Percentiles rank a stretch among this genome's conserved stretches.
phyloP scores from a whole-genome alignment of 1,140 invertebrate genomes.

The Drosophila gunungcola region DNA sequence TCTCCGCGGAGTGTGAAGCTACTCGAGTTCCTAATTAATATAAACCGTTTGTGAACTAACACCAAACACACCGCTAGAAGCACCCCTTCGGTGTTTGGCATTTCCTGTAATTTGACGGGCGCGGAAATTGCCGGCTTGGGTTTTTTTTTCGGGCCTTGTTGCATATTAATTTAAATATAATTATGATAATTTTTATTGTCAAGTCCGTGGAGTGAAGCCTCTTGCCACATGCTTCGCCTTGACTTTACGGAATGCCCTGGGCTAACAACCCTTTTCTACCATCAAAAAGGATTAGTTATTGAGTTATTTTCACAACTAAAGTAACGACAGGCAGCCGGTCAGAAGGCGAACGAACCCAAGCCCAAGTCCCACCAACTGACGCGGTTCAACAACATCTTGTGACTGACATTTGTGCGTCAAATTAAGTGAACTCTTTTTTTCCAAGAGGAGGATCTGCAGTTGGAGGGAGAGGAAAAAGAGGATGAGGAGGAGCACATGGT shows the following conservation, averaged over 20 bases:
- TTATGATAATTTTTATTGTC: constrained; percentile 83
- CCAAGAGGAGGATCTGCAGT: constrained; percentile 18
- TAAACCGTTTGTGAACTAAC: constrained; percentile 54
- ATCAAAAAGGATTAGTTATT: constrained; percentile 80
- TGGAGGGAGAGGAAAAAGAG: constrained; percentile 8
- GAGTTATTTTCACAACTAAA: constrained; percentile 79
- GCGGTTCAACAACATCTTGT: constrained; percentile 59
- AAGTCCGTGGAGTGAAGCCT: constrained; percentile 47
- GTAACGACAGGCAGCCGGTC: constrained; percentile 46
- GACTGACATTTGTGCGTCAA: constrained; percentile 83
- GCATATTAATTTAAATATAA: constrained; percentile 84
- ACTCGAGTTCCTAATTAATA: constrained; percentile 55
- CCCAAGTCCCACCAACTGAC: constrained; percentile 45
- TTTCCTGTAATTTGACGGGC: constrained; percentile 79
- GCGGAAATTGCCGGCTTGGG: constrained; percentile 61
- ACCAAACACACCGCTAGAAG: constrained; percentile 29
- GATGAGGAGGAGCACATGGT: constrained; percentile 67
- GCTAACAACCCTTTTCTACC: constrained; percentile 69
- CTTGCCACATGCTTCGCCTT: constrained; percentile 62
- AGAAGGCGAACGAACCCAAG: constrained; percentile 39
- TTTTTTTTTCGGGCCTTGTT: constrained; percentile 49
- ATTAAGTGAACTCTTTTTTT: constrained; percentile 80
- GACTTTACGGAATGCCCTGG: constrained; percentile 46
- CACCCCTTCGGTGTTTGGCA: constrained; percentile 55
- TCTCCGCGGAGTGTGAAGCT: constrained; percentile 38